Evolutionary conservation across 2,888 invertebrate genomes (phyloP).

Genomic region (Phlogophora meticulosa): DNA sequence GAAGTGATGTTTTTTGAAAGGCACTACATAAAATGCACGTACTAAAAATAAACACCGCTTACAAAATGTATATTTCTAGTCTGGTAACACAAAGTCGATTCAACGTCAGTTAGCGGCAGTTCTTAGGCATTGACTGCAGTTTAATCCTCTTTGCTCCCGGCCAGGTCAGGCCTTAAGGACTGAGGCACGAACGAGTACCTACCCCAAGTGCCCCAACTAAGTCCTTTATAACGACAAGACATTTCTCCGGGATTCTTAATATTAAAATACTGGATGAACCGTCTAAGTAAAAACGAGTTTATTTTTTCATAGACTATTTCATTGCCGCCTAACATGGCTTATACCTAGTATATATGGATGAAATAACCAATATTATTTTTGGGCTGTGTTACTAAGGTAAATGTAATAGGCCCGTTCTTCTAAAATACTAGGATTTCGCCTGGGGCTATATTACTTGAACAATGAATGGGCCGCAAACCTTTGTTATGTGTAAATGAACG

Average conservation of each 20-base stretch:
- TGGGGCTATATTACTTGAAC: constrained; percentile 12
- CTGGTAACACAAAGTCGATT: neutral
- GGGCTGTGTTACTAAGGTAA: no score
- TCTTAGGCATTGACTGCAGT: constrained; percentile 14
- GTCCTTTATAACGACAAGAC: constrained; percentile 21
- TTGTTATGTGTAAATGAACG: constrained; percentile 26
- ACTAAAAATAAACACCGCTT: neutral
- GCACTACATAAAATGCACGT: neutral
- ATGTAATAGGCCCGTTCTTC: constrained; percentile 4
- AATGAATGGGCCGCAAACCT: constrained; percentile 35
- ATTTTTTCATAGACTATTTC: neutral
- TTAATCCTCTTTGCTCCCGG: constrained; percentile 47
- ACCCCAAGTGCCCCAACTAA: constrained; percentile 13
- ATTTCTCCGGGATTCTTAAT: constrained; percentile 20
- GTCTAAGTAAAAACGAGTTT: neutral
- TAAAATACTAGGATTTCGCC: constrained; percentile 26
- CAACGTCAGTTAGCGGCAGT: constrained; percentile 9
- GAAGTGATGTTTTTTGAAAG: neutral
- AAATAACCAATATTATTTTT: neutral
- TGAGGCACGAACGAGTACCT: constrained; percentile 10
- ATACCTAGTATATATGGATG: neutral
- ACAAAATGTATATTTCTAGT: neutral
- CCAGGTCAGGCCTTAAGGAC: constrained; percentile 14
- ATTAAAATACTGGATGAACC: constrained; percentile 6
- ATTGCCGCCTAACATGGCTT: neutral